These are phyloP conservation scores for Columba guinea DNA, from an alignment of 2,797 vertebrate species.

Conservation along the genomic window DNA sequence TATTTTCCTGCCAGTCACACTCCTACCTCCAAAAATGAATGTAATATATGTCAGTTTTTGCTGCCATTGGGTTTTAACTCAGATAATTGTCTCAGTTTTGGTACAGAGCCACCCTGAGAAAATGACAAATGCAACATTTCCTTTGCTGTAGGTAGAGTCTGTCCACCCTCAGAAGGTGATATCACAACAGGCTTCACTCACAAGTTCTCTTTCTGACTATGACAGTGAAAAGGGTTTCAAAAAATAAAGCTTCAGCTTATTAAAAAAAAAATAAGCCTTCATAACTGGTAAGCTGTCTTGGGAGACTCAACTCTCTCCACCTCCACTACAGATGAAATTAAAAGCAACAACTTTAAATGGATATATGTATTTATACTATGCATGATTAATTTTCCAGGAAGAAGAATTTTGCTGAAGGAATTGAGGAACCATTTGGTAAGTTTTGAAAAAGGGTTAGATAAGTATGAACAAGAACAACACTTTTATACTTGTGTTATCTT, in stretches of 20 bases:
- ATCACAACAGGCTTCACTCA: neutral
- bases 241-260: neutral
- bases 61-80: constrained; percentile 1
- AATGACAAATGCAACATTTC: constrained; percentile 16
- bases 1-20: constrained; percentile 40
- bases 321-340: neutral
- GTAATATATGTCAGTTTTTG: neutral
- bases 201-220: neutral
- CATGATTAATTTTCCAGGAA: neutral
- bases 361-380: neutral
- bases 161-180: neutral
- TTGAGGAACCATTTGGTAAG: neutral
- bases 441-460: neutral
- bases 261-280: neutral
- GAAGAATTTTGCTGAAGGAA: neutral
- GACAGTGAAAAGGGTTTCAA: neutral
- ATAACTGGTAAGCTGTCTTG: neutral
- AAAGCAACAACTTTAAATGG: neutral
- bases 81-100: neutral
- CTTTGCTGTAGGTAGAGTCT: neutral
- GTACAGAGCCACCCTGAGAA: neutral
- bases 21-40: constrained; percentile 11
- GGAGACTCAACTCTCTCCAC: neutral
- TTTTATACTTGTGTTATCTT: neutral
- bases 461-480: rapidly evolving